Conservation (phyloP, 2,888 invertebrate genomes). For the Himalopsyche japonica region DNA sequence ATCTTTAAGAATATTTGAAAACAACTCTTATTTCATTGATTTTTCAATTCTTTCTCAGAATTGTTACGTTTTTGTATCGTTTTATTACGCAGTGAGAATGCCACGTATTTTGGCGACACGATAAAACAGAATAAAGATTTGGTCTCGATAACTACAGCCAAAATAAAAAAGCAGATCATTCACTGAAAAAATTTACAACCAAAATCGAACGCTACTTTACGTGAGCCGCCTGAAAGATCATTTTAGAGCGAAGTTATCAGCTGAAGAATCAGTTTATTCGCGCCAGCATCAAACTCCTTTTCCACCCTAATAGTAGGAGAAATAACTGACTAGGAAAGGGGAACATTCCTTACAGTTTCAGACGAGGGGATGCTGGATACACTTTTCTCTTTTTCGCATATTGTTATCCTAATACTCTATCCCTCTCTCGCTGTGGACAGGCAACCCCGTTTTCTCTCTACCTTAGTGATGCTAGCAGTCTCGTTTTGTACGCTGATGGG, state of each 20-base stretch:
- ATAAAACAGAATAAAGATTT: not conserved
- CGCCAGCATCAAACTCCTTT: not conserved
- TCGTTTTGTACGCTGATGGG: slow-evolving; percentile 24
- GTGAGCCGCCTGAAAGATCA: not conserved
- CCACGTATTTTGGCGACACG: not conserved
- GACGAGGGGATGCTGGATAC: slow-evolving; percentile 19
- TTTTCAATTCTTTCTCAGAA: not conserved
- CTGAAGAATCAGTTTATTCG: not conserved
- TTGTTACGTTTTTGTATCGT: not conserved
- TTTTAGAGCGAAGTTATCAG: not conserved
- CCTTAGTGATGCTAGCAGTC: slow-evolving; percentile 24
- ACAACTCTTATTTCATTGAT: not conserved
- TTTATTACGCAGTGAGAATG: not conserved
- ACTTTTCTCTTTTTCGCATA: slow-evolving; percentile 6
- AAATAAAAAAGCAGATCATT: not conserved
- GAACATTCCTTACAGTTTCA: not conserved
- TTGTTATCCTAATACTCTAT: not conserved
- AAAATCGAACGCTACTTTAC: not conserved
- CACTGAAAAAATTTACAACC: not conserved
- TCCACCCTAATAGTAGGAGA: not conserved
- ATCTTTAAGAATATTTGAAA: too few relatives aligned
- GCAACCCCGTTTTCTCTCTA: slow-evolving; percentile 19
- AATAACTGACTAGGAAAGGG: not conserved
- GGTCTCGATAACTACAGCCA: not conserved
- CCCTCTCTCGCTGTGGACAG: slow-evolving; percentile 4